Evolutionary conservation across 64 coral and sea anemone species (phyloP).

Genomic region (Stichodactyla mertensii): DNA sequence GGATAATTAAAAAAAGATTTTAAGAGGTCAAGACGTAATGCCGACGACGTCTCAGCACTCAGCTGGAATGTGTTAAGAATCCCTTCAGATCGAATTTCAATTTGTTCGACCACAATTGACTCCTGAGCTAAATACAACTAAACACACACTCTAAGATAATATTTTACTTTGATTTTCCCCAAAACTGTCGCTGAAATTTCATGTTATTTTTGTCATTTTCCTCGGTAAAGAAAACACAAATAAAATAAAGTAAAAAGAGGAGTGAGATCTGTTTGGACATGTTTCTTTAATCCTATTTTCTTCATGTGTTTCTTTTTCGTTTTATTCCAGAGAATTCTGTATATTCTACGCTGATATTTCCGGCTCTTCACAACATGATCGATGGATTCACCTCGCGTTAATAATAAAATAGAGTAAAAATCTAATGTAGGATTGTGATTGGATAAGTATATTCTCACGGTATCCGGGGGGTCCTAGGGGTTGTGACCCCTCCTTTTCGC

Average conservation of each 20-base stretch:
- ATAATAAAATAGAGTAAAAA: no score
- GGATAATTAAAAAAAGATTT: neutral
- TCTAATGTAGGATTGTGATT: no score
- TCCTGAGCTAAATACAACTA: neutral
- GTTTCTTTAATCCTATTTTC: neutral
- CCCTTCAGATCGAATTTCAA: neutral
- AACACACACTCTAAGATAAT: no score
- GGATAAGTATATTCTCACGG: no score
- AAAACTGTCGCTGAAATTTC: no score
- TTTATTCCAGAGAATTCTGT: neutral
- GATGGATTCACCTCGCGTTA: neutral
- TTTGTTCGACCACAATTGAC: neutral
- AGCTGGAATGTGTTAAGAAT: neutral
- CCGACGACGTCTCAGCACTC: neutral
- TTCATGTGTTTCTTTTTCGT: neutral
- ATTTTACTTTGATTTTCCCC: no score
- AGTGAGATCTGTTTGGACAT: neutral
- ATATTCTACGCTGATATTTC: neutral
- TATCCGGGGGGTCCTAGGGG: no score
- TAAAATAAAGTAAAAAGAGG: no score
- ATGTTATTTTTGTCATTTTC: no score
- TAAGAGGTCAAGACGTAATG: neutral
- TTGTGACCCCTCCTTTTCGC: no score
- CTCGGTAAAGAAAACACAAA: no score
- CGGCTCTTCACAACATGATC: neutral